Evolutionary conservation across 2,797 vertebrate genomes (phyloP), one percentile per base, ranked within the genome.

Genomic region (Cyprinodon diabolis): DNA sequence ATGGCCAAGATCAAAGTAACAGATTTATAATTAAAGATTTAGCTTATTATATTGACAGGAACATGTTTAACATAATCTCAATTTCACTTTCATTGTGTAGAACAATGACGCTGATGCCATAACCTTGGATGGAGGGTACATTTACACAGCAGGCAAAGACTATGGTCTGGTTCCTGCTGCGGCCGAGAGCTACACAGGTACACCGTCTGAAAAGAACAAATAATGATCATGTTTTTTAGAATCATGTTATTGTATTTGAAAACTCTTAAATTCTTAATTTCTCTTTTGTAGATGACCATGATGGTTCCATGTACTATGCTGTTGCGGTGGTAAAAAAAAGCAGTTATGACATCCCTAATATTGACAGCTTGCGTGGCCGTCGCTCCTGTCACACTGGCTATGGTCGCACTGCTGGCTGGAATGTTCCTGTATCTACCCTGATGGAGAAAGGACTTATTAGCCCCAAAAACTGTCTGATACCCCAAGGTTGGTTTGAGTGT

Each of bases 351-450:
- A 95, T 97, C 25, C 95, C 95, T 87, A 94, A 86, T 79, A 83
- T 98, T 77, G 84, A 86, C 0, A 94, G 97, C 77, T 93, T 99
- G 65, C 95, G 91, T 6, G 95, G 94, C 66, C 95, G 84, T 78
- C 93, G 89, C 60, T 98, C 98, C 68, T 99, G 98, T 85, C 98
- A 99, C 91, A 95, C 97, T 0, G 95, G 95, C 43, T 82, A 96
- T 0, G 95, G 94, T 55, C 96, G 95, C 80, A 95, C 93, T 0
- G 95, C 96, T 0, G 98, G 98, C 69, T 99, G 98, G 98, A 97
- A 96, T 43, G 0, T 94, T 68, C 92, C 92, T 0, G 68, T 84
- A 0, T 43, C 89, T 0, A 5, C 12, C 0, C 84, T 93, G 82
- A 91, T 92, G 0, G 90, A 93, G 52, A 84, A 43, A 84, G 89